phyloP scores from a whole-genome alignment of 2,797 vertebrate species.

The Molothrus ater region DNA sequence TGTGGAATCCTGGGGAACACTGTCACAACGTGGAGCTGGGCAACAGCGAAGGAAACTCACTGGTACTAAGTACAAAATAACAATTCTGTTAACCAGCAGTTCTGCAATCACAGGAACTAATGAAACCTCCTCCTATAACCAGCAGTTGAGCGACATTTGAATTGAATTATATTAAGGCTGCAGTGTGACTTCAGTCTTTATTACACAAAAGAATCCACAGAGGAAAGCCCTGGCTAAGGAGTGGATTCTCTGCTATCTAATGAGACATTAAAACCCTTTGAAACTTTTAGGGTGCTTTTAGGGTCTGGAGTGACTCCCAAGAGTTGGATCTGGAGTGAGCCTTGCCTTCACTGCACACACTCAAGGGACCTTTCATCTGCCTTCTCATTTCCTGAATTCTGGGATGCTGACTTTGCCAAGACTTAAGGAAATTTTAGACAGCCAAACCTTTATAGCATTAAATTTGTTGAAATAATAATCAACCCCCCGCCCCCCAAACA shows the following conservation, averaged over 20 bases:
- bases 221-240: neutral
- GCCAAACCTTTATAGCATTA: neutral
- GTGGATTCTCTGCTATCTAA: neutral
- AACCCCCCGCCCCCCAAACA: neutral
- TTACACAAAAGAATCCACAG: neutral
- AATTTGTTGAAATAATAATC: neutral
- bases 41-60: neutral
- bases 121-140: neutral
- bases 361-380: neutral
- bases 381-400: neutral
- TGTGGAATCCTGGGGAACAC: neutral
- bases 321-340: neutral
- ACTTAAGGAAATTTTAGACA: neutral
- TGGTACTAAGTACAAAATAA: neutral
- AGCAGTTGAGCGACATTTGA: neutral
- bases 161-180: conserved; percentile 7
- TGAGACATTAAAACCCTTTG: neutral
- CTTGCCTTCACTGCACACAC: neutral
- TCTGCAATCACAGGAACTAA: neutral
- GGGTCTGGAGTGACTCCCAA: neutral
- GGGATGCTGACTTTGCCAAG: neutral
- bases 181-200: neutral
- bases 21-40: neutral
- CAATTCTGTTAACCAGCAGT: neutral
- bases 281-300: neutral